Evolutionary conservation across 2,888 invertebrate species (phyloP).

Genomic region (Heliconius cydno): DNA sequence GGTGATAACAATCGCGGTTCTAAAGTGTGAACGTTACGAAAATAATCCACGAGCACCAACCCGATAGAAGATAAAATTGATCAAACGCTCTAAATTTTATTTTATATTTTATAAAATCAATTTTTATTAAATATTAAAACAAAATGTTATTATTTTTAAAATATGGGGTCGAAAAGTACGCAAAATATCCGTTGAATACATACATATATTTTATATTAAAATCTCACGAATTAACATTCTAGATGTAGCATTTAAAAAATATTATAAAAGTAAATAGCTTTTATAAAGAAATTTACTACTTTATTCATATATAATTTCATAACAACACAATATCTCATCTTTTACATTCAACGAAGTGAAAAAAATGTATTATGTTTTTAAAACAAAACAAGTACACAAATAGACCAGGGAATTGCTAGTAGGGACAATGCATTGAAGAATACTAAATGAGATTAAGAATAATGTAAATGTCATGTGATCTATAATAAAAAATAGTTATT

Average conservation of each 20-base stretch:
- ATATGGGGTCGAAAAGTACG: too few relatives aligned
- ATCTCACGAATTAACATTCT: too few relatives aligned
- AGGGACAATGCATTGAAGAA: not conserved
- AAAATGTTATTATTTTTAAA: too few relatives aligned
- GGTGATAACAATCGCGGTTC: conserved; percentile 1
- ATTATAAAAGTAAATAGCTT: not conserved
- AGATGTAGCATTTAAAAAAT: too few relatives aligned
- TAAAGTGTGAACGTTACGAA: not conserved
- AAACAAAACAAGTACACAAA: not conserved
- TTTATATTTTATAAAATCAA: too few relatives aligned
- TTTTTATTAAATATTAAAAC: too few relatives aligned
- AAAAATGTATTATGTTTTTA: too few relatives aligned
- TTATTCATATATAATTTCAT: not conserved
- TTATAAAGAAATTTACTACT: too few relatives aligned
- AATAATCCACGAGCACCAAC: not conserved
- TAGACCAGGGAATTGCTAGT: not conserved
- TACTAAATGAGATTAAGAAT: not conserved
- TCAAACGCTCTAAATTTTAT: not conserved
- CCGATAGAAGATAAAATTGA: not conserved
- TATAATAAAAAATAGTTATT: not conserved
- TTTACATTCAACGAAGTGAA: not conserved
- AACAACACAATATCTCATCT: not conserved
- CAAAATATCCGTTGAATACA: too few relatives aligned
- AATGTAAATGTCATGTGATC: not conserved
- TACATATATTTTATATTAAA: too few relatives aligned